Base-by-base conservation (phyloP, 2,888 invertebrate species). In the Pseudococcus viburni region DNA sequence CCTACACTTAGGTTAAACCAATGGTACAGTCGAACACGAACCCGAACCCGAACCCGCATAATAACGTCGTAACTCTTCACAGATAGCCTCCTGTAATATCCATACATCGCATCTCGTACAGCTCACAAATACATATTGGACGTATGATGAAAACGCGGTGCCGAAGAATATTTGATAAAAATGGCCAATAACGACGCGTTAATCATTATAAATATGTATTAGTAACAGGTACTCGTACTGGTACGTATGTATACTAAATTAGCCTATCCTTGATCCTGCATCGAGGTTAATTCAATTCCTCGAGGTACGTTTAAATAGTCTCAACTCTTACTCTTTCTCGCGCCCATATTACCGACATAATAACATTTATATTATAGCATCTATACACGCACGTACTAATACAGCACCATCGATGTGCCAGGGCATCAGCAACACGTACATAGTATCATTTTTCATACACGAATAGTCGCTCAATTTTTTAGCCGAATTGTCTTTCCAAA, bases 251-350 rank as follows among this genome's bases (percentile, higher is more conserved):
- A 64, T 64, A 64, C 26, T 77, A 86, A 68, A 73, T 86, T 86
- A 73, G 68, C 77, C 68, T 73, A 86, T 86, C 86, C 86, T 86
- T 86, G 86, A 86, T 86, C 86, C 86, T 86, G 86, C 86, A 73
- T 83, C 80, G 46, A 86, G 86, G 86, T 86, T 86, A 86, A 86
- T 73, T 86, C 22, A 68, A 86, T 86, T 86, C 86, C 73, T 73
- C 68, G 68, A 68, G 86, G 68, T 86, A 86, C n/a, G 51, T 86
- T 77, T 73, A 85, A 73, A 73, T 86, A 42, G 33, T 86, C 48
- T 77, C 15, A 59, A 7, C 15, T 73, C 48, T 68, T 68, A 42
- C 26, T 68, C 59, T 68, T 68, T 68, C 64, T 84, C 73, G 39
- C 33, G 73, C 11, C 15, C 33, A 17, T 33, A 17, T 39, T 26